Evolutionary conservation across 2,888 invertebrate species (phyloP), one percentile per base, ranked within the genome.

Genomic region (Gastrophysa polygoni): DNA sequence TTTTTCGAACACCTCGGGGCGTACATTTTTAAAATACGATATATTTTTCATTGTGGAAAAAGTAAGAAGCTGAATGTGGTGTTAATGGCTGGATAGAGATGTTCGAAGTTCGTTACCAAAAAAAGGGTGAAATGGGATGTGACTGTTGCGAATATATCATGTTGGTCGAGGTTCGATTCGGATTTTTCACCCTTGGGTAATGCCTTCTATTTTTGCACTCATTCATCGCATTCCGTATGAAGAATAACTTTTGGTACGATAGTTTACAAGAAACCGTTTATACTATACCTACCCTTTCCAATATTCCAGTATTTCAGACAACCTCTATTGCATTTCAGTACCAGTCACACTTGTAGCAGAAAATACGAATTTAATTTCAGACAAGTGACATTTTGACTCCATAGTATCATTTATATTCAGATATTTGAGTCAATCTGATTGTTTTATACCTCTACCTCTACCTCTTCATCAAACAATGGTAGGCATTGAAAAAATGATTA

Each of bases 81-180:
- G 80, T 75, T 80, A 80, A 80, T 80, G 79, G 78, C 60, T 68
- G 73, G 74, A 80, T 79, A 78, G 78, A 79, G 78, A 78, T 75
- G 76, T 78, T 64, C 59, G 57, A 57, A 63, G 67, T 38, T 67
- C 50, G 65, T 59, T 64, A 63, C 64, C 56, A 59, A 57, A 57
- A 24, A 38, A 38, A 49, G 55, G 62, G 59, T 61, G 44, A 63
- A 64, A 66, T 66, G 69, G 69, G 69, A 64, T 61, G 68, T 60
- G 28, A 59, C 64, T 34, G 59, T 63, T 55, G 52, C 38, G 52
- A 58, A 68, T 68, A 60, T 68, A 68, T 66, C 59, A 62, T 52
- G 20, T 11, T 14, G 17, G 11, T 14, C 14, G 38, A 11, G 38
- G 38, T 32, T 7, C 14, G 38, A 11, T 14, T n/a, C 14, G 10